Conservation (phyloP, 2,888 invertebrate species). For the Heliothis peltigera region DNA sequence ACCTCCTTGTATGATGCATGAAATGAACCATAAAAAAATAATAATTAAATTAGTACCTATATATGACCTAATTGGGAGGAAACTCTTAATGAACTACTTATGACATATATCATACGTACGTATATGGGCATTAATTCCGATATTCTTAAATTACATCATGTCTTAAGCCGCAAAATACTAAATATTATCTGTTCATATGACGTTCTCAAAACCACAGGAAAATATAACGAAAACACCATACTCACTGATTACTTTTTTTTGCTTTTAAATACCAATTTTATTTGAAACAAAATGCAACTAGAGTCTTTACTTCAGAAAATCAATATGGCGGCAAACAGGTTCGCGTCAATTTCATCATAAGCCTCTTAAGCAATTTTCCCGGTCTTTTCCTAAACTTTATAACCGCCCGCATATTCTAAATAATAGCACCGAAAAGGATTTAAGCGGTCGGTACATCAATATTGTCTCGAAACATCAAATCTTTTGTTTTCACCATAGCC, state of each 20-base stretch:
- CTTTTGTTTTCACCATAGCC: constrained; percentile 18
- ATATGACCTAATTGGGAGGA: too few species aligned
- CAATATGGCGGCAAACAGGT: background rate
- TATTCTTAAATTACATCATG: too few species aligned
- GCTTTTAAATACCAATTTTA: background rate
- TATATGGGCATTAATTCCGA: too few species aligned
- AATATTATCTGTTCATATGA: background rate
- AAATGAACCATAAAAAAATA: too few species aligned
- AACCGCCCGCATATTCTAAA: constrained; percentile 46
- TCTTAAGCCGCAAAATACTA: too few species aligned
- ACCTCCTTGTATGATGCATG: too few species aligned
- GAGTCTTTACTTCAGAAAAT: background rate
- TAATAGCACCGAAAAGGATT: constrained; percentile 36
- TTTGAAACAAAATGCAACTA: constrained; percentile 16
- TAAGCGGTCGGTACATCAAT: constrained; percentile 40
- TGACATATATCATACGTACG: too few species aligned
- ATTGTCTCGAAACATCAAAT: constrained; percentile 35
- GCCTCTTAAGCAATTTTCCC: constrained; percentile 20
- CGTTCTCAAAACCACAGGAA: constrained; percentile 19
- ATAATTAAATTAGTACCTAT: too few species aligned
- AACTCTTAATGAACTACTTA: too few species aligned
- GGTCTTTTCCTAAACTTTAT: constrained; percentile 36
- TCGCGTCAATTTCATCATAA: constrained; percentile 19
- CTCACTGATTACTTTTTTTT: too few species aligned
- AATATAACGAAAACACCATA: constrained; percentile 3